These are phyloP conservation scores for Uloborus diversus DNA, from an alignment of 1,140 invertebrate genomes.

Conservation along the genomic window DNA sequence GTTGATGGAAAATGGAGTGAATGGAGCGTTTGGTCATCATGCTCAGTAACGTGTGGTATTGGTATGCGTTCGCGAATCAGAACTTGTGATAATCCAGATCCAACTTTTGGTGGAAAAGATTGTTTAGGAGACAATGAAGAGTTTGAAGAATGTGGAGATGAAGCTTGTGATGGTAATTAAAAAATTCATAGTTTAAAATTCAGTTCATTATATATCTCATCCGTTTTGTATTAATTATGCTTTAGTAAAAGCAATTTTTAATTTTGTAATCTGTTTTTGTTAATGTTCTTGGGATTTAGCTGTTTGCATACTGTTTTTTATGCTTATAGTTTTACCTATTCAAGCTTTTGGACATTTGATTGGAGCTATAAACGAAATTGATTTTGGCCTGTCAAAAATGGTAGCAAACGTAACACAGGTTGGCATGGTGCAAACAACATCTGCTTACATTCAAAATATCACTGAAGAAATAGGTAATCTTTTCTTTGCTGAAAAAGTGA, in stretches of 20 bases:
- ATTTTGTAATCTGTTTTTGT: neutral
- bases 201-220: neutral
- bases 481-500: neutral
- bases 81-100: constrained; percentile 67
- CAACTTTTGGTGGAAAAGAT: constrained; percentile 61
- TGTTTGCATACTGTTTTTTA: neutral
- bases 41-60: constrained; percentile 63
- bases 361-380: constrained; percentile 35
- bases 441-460: constrained; percentile 33
- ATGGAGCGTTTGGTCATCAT: constrained; percentile 65
- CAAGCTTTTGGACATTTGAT: constrained; percentile 42
- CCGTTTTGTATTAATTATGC: too few species aligned
- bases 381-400: constrained; percentile 42
- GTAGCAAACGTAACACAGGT: constrained; percentile 27
- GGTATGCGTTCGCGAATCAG: constrained; percentile 66
- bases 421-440: constrained; percentile 14
- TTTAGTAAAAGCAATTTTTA: too few species aligned
- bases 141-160: constrained; percentile 57
- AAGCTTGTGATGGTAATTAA: constrained; percentile 52
- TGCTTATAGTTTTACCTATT: constrained; percentile 22
- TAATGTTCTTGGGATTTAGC: neutral
- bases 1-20: constrained; percentile 60
- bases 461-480: constrained; percentile 30
- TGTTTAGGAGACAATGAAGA: constrained; percentile 65
- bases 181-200: neutral